Percentiles rank a stretch among this genome's conserved stretches.
These are phyloP conservation scores for Sceloporus tristichus DNA, from an alignment of 2,113 vertebrate species.

Conservation along the genomic window DNA sequence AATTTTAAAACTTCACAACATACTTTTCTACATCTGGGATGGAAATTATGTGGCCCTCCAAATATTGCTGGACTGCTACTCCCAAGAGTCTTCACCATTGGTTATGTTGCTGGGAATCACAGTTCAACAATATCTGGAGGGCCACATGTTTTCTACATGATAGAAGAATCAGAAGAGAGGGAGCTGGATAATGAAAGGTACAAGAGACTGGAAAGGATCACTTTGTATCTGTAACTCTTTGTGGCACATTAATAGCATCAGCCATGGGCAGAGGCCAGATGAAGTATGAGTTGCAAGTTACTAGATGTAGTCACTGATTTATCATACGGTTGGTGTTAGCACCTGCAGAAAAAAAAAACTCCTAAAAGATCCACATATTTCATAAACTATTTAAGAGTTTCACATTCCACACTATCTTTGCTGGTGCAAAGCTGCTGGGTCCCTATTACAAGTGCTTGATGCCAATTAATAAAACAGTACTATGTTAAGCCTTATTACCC, in stretches of 20 bases:
- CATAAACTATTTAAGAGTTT: not conserved
- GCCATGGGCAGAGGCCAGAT: not conserved
- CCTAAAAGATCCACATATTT: not conserved
- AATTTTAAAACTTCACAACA: not conserved
- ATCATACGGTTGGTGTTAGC: not conserved
- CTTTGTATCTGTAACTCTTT: not conserved
- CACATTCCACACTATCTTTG: not conserved
- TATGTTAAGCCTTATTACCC: slow-evolving; percentile 83
- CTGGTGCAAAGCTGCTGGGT: not conserved
- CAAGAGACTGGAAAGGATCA: not conserved
- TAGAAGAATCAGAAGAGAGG: not conserved
- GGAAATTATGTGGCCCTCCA: no score
- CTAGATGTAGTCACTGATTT: not conserved
- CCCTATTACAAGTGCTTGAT: not conserved
- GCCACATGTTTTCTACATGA: not conserved
- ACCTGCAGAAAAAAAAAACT: not conserved
- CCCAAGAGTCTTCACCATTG: no score
- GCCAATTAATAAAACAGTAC: slow-evolving; percentile 53
- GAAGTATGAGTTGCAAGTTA: not conserved
- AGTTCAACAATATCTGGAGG: no score
- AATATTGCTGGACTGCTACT: no score
- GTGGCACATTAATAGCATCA: not conserved
- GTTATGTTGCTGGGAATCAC: no score
- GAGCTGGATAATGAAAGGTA: not conserved
- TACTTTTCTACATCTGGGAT: not conserved